Base-by-base conservation (phyloP, 2,888 invertebrate genomes). In the Megaustenia siamemsis region DNA sequence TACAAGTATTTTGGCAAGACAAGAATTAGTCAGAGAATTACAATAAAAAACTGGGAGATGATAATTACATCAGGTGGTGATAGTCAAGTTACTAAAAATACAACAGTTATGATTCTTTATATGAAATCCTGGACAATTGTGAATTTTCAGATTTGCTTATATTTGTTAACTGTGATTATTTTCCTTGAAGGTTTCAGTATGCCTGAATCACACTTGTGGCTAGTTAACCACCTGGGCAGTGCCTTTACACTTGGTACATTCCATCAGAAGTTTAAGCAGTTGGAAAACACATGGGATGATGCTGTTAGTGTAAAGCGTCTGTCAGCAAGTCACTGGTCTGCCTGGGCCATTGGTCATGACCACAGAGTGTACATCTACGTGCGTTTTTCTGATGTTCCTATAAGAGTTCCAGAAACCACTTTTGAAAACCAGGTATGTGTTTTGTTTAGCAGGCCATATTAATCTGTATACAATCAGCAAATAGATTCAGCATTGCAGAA, bases 301-400 rank as follows among this genome's bases (percentile, higher is more conserved):
- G 97, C 97, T 0, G 95, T 97, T 88, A 97, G 97, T 92, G 97
- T 98, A 92, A 98, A 98, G 94, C 97, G 97, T 92, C 95, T 98
- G 79, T 97, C 97, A 3, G 96, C 97, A 5, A 96, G 89, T 38
- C 88, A 90, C 6, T 89, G 90, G 81, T 91, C 97, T 92, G 95
- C 98, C 92, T 98, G 98, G 98, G 98, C 98, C 1, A 96, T 98
- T 84, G 98, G 98, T 60, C 97, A 97, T 18, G 98, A 98, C 93
- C 96, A 98, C 87, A 98, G 98, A 94, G 96, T 98, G 81, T 98
- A 98, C 93, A 96, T 98, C 2, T 97, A 97, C 92, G 97, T 98
- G 10, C 97, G 97, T 93, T 97, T 97, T 0, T 95, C 97, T 85
- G 98, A 98, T 94, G 96, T 98, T 90, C 98, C 98, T 0, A 98